Evolutionary conservation across 2,797 vertebrate species (phyloP), one percentile per base, ranked within the genome.

Genomic region (Momotus momota): DNA sequence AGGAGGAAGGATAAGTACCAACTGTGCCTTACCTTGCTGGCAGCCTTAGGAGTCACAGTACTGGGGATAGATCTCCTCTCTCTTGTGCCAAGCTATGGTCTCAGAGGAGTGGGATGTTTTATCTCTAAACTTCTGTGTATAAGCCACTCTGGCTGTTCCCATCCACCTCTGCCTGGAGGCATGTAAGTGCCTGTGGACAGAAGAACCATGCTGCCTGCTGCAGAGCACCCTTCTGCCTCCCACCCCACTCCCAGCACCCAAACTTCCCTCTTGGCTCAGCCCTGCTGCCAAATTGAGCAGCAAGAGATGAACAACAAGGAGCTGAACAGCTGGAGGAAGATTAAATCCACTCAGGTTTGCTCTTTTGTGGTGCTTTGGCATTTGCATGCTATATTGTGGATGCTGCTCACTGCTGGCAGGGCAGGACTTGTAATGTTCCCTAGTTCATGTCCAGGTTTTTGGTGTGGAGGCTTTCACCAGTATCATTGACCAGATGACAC

Each of bases 281-380:
- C 51, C 29, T 1, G 3, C 66, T 70, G 66, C 49, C 55, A 73
- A 88, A 67, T 43, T 65, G 69, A 88, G 48, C 77, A 86, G 33
- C 23, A 10, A 48, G 46, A 48, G 16, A 65, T 54, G 58, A 69
- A 16, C 0, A 1, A 45, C 29, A 65, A 69, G 27, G 40, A 82
- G 16, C 40, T 9, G 49, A 90, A 71, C 55, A 81, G 71, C 71
- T 94, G 89, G 27, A 89, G 75, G 70, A 77, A 67, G 71, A 89
- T 86, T 92, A 87, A 89, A 2, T 29, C 35, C 0, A 0, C 45
- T 60, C 55, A 41, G 62, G 55, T 82, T 91, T 94, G 89, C 71
- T 80, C 72, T 89, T 94, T 78, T 2, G 1, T 64, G 48, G 25
- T 92, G 35, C 69, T 94, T 77, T 90, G 81, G 69, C 52, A 61